These are phyloP conservation scores for Oncorhynchus tshawytscha DNA, from an alignment of 2,113 vertebrate genomes.

Conservation along the genomic window DNA sequence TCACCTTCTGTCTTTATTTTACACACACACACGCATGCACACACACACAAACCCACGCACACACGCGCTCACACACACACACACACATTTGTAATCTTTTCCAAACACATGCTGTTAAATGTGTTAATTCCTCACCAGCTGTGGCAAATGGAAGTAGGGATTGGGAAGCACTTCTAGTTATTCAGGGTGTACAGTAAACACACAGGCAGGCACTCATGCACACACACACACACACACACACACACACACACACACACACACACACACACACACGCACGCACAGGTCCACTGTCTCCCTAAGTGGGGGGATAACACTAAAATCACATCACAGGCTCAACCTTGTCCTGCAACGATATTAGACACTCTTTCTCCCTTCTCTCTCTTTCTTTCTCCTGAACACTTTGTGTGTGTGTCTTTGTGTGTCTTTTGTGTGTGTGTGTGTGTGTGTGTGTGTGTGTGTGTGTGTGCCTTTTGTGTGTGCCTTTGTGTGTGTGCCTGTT, in stretches of 20 bases:
- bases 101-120: slow-evolving; percentile 74
- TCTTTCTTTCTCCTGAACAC: too few relatives aligned
- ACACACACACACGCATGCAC: slow-evolving; percentile 43
- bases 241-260: slow-evolving; percentile 10
- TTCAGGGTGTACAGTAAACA: slow-evolving; percentile 29
- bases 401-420: slow-evolving; percentile 3
- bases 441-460: slow-evolving; percentile 3
- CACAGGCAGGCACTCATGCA: slow-evolving; percentile 12
- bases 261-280: slow-evolving; percentile 36
- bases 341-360: too few relatives aligned
- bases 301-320: too few relatives aligned
- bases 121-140: slow-evolving; percentile 77
- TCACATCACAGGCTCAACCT: too few relatives aligned
- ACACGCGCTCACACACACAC: slow-evolving; percentile 40
- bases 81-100: slow-evolving; percentile 68
- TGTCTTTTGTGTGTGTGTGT: slow-evolving; percentile 2
- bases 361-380: too few relatives aligned
- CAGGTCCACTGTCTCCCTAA: slow-evolving; percentile 19
- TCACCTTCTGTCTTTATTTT: slow-evolving; percentile 12
- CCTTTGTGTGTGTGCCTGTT: too few relatives aligned
- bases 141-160: slow-evolving; percentile 70
- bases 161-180: slow-evolving; percentile 55
- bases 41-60: slow-evolving; percentile 46
- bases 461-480: too few relatives aligned
- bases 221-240: slow-evolving; percentile 2